Conservation (phyloP, 2,888 invertebrate genomes). For the Xestia xanthographa region DNA sequence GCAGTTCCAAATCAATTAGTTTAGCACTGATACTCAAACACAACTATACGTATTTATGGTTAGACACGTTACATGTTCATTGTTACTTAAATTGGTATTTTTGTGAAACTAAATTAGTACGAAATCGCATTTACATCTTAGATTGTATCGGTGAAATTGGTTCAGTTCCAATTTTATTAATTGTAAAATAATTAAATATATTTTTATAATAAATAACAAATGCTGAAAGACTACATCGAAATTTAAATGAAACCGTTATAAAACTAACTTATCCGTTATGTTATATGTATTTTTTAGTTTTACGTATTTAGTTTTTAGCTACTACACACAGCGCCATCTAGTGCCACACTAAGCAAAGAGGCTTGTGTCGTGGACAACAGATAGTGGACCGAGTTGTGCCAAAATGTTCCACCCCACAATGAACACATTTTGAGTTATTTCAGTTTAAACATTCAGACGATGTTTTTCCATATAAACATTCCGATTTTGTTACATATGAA, state of each 20-base stretch:
- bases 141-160: background rate
- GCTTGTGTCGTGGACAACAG: no score
- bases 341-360: no score
- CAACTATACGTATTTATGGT: constrained; percentile 17
- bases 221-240: background rate
- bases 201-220: background rate
- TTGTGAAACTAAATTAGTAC: background rate
- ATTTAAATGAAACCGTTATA: background rate
- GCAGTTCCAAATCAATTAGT: constrained; percentile 51
- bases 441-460: no score
- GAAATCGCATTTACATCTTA: background rate
- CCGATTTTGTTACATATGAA: no score
- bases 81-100: constrained; percentile 18
- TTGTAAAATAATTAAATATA: background rate
- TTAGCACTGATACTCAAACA: constrained; percentile 30
- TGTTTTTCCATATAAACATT: no score
- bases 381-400: no score
- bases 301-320: no score
- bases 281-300: background rate
- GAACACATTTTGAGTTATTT: no score
- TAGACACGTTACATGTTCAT: constrained; percentile 14
- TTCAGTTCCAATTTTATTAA: background rate
- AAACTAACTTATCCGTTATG: background rate
- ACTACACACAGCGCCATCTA: no score
- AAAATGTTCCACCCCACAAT: no score